Conservation (phyloP, 2,888 invertebrate species). For the Tridacna gigas region DNA sequence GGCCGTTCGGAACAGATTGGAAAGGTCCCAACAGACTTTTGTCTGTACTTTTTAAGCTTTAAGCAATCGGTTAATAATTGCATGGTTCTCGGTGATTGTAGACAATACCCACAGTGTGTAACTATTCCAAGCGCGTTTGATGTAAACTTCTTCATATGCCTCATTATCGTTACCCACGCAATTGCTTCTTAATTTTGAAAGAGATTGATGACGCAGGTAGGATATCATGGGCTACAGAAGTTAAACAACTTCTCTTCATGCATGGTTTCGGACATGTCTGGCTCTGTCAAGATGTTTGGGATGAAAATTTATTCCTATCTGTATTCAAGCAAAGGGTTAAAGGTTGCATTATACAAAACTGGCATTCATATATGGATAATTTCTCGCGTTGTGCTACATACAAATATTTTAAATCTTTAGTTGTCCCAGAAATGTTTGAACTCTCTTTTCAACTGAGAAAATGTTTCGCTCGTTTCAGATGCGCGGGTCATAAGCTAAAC, state of each 20-base stretch:
- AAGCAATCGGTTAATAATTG: not conserved
- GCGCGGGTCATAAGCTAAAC: constrained; percentile 19
- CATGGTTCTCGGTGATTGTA: not conserved
- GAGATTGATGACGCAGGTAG: constrained; percentile 17
- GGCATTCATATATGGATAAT: not conserved
- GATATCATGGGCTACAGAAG: constrained; percentile 21
- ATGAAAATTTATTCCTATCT: constrained; percentile 7
- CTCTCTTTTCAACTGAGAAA: constrained; percentile 19
- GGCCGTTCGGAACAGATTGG: not conserved
- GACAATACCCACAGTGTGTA: constrained; percentile 4
- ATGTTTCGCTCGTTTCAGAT: constrained; percentile 26
- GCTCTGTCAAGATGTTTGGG: constrained; percentile 19
- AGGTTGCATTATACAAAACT: not conserved
- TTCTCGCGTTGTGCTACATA: too few species aligned
- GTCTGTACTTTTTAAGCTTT: not conserved
- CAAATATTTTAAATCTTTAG: constrained; percentile 17
- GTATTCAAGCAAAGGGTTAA: constrained; percentile 16
- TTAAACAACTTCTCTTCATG: constrained; percentile 9
- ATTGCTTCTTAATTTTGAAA: constrained; percentile 25
- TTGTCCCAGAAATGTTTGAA: constrained; percentile 28
- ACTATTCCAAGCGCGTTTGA: constrained; percentile 12
- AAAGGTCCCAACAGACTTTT: not conserved
- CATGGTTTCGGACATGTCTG: constrained; percentile 29
- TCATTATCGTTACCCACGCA: constrained; percentile 12
- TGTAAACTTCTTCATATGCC: constrained; percentile 13